phyloP scores from a whole-genome alignment of 2,797 vertebrate species.

The Pseudochromis fuscus region DNA sequence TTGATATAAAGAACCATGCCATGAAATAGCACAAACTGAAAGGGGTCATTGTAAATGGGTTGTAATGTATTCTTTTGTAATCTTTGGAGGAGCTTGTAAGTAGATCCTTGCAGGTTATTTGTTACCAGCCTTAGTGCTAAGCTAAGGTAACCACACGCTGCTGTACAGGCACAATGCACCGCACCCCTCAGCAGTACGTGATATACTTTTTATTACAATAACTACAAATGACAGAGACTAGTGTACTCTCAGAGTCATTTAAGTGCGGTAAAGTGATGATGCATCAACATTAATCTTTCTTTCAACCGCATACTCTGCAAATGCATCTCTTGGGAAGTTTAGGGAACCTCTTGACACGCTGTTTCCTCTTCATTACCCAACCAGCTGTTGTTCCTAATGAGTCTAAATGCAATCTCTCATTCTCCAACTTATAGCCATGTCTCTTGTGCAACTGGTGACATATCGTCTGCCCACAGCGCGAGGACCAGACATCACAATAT shows the following conservation, averaged over 20 bases:
- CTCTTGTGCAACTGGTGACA: constrained; percentile 78
- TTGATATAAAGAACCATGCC: not conserved
- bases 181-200: constrained; percentile 1
- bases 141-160: constrained; percentile 1
- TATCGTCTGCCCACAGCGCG: constrained; percentile 63
- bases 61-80: not conserved
- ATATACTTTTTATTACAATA: constrained; percentile 20
- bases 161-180: too few relatives aligned
- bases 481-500: constrained; percentile 55
- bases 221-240: constrained; percentile 43
- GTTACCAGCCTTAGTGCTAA: not conserved
- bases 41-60: too few relatives aligned
- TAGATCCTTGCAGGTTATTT: not conserved
- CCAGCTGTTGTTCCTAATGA: constrained; percentile 90
- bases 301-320: constrained; percentile 75
- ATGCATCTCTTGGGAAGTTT: constrained; percentile 83
- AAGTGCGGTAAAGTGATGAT: constrained; percentile 79
- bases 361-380: constrained; percentile 90
- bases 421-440: constrained; percentile 74
- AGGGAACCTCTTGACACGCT: constrained; percentile 85
- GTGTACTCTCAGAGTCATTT: constrained; percentile 70
- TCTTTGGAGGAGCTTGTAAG: not conserved
- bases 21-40: not conserved
- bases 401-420: constrained; percentile 85
- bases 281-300: constrained; percentile 81